Evolutionary conservation across 2,888 invertebrate genomes (phyloP).

Genomic region (Ormia ochracea): DNA sequence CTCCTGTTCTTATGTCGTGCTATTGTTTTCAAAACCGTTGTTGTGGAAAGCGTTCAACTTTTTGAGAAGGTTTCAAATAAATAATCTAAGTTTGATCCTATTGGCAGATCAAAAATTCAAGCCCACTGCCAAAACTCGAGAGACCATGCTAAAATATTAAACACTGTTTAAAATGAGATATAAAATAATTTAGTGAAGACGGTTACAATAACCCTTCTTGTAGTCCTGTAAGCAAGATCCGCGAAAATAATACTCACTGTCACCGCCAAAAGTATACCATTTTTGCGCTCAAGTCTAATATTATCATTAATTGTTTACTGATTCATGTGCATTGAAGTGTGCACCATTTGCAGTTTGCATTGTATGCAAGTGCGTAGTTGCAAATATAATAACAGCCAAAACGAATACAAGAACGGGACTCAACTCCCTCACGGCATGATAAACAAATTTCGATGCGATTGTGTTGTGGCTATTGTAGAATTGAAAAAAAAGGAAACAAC

Average conservation of each 20-base stretch:
- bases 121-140: no score
- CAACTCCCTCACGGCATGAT: constrained; percentile 47
- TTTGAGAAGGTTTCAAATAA: constrained; percentile 79
- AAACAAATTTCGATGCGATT: constrained; percentile 28
- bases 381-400: constrained; percentile 6
- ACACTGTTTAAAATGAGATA: no score
- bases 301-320: not conserved
- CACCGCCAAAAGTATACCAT: not conserved
- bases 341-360: constrained; percentile 21
- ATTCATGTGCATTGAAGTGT: constrained; percentile 25
- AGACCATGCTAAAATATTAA: no score
- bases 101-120: constrained; percentile 90
- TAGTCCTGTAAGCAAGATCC: no score
- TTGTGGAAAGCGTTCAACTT: constrained; percentile 73
- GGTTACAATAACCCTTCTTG: no score
- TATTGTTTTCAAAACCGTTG: constrained; percentile 70
- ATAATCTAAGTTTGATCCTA: constrained; percentile 82
- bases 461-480: constrained; percentile 13
- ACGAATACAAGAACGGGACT: not conserved
- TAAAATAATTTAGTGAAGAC: no score
- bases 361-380: not conserved
- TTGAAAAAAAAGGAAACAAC: constrained; percentile 4
- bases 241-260: no score
- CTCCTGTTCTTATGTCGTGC: constrained; percentile 77
- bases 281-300: not conserved